Evolutionary conservation across 2,888 invertebrate species (phyloP), one percentile per base, ranked within the genome.

Genomic region (Anaspis maculata): DNA sequence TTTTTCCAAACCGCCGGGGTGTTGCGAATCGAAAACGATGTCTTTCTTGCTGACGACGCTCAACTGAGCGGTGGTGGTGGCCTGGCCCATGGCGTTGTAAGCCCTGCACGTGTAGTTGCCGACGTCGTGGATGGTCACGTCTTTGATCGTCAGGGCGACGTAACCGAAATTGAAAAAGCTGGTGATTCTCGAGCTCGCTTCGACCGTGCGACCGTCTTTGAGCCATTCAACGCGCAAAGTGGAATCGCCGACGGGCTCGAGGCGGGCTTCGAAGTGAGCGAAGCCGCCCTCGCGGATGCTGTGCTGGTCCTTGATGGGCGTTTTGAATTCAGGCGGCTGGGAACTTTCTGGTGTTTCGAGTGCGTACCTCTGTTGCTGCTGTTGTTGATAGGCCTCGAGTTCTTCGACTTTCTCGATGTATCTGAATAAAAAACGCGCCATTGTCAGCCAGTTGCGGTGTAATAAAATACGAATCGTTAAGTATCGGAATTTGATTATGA

Each of bases 121-220:
- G 39, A 85, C 83, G 67, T 97, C 96, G 55, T 88, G 83, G 29
- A 85, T 73, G 9, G 87, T 88, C 7, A 96, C 84, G 45, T 86
- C 84, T 62, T 89, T 89, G 47, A 97, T 89, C 10, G 92, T 90
- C 39, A 98, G 68, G 5, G 95, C 90, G 31, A 96, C 94, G 60
- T 92, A 92, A 44, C 91, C 91, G 62, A 92, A 92, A 64, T 92
- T 92, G 65, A 89, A 91, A 74, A 89, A 89, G 31, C 87, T 85
- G 28, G 91, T 90, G 43, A 86, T 91, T 64, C 92, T 79, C 24
- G 92, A 91, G 68, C 90, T 90, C 31, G 91, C 90, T 73, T 91
- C 90, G 44, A 91, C 81, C 24, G 87, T 82, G 45, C 80, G 79
- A 36, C 90, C 91, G 64, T 94, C 90, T 62, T 91, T 89, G 36